These are phyloP conservation scores for Himalopsyche phryganea DNA, from an alignment of 1,140 invertebrate species.

Conservation along the genomic window DNA sequence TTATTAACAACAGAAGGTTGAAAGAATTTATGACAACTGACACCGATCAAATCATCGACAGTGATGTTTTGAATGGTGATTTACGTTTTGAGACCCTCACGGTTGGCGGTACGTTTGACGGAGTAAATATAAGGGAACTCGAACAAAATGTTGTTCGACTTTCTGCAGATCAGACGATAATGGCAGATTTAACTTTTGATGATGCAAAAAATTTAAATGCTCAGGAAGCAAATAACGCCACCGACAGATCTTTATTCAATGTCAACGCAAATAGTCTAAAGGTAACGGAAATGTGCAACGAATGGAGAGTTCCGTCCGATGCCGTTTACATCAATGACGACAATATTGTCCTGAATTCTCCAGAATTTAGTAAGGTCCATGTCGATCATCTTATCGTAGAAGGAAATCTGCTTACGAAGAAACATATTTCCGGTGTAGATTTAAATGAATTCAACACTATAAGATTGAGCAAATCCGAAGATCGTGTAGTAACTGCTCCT, in stretches of 20 bases:
- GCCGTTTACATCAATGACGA: slow-evolving; percentile 8
- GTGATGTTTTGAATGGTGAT: slow-evolving; percentile 40
- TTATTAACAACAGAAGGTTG: slow-evolving; percentile 43
- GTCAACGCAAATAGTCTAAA: slow-evolving; percentile 16
- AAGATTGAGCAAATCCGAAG: slow-evolving; percentile 26
- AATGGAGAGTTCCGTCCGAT: slow-evolving; percentile 22
- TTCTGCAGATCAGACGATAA: slow-evolving; percentile 36
- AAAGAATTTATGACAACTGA: slow-evolving; percentile 45
- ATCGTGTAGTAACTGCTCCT: slow-evolving; percentile 18
- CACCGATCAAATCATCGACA: slow-evolving; percentile 40
- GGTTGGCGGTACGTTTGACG: slow-evolving; percentile 37
- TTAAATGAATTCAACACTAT: slow-evolving; percentile 21
- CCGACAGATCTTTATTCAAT: not conserved
- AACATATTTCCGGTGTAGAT: slow-evolving; percentile 13
- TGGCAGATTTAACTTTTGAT: slow-evolving; percentile 24
- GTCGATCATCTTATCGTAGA: slow-evolving; percentile 21
- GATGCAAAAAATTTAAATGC: slow-evolving; percentile 14
- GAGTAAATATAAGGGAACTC: slow-evolving; percentile 39
- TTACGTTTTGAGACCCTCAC: slow-evolving; percentile 42
- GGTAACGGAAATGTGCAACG: slow-evolving; percentile 22
- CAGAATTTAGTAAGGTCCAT: slow-evolving; percentile 18
- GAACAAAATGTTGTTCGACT: slow-evolving; percentile 37
- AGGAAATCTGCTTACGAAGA: slow-evolving; percentile 18
- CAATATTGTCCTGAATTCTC: slow-evolving; percentile 16
- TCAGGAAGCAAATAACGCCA: slow-evolving; percentile 10